Percentiles rank a stretch among this genome's conserved stretches.
Evolutionary conservation across 2,888 invertebrate genomes (phyloP).

Genomic region (Halocaridina rubra): DNA sequence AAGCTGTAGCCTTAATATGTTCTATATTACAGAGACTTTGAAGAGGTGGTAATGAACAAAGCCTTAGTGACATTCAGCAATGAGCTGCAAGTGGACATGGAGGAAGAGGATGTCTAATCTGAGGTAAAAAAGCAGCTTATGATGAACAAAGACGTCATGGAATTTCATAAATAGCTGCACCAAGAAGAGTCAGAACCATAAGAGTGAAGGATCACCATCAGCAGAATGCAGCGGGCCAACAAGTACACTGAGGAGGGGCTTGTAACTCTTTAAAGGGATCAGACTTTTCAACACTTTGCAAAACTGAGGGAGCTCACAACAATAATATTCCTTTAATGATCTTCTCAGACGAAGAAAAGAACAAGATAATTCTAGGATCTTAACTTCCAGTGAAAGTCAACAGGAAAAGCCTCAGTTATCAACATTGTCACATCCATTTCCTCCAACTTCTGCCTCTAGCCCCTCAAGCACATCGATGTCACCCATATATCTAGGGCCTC

Average conservation of each 20-base stretch:
- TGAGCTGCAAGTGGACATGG: background rate
- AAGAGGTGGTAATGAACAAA: background rate
- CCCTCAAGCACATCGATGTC: too few species aligned
- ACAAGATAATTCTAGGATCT: too few species aligned
- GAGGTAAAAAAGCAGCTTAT: background rate
- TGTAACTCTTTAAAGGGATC: too few species aligned
- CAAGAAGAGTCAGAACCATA: background rate
- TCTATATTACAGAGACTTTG: background rate
- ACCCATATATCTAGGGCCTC: too few species aligned
- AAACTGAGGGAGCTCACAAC: too few species aligned
- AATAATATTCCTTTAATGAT: too few species aligned
- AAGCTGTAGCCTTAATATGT: background rate
- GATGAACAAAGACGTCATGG: background rate
- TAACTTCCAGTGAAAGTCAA: too few species aligned
- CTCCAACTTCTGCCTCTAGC: too few species aligned
- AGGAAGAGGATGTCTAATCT: background rate
- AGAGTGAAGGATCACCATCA: background rate
- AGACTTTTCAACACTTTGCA: too few species aligned
- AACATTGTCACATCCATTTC: too few species aligned
- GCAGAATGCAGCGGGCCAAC: background rate
- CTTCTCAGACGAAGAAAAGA: too few species aligned
- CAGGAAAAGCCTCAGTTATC: too few species aligned
- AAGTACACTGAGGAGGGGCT: background rate
- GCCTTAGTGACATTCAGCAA: background rate
- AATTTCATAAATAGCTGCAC: background rate